These are phyloP conservation scores for Beaufortia kweichowensis DNA, from an alignment of 2,113 vertebrate species.

Conservation along the genomic window DNA sequence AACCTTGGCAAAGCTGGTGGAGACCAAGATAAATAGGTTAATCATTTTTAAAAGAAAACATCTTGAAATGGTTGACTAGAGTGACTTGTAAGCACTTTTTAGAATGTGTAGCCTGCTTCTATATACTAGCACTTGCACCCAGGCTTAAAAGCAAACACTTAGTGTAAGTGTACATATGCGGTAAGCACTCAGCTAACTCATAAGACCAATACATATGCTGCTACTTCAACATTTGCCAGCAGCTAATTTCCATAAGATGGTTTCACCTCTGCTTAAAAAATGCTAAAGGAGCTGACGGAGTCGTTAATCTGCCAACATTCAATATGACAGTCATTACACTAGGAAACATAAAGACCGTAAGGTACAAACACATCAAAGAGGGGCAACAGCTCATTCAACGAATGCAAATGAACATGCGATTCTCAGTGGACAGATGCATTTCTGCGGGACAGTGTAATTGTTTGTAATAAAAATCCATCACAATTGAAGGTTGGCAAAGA, in stretches of 20 bases:
- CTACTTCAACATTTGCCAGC: slow-evolving; percentile 20
- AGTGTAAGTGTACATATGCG: not conserved
- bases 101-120: not conserved
- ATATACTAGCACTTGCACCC: not conserved
- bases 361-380: slow-evolving; percentile 26
- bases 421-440: not conserved
- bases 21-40: too few species aligned
- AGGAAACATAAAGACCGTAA: slow-evolving; percentile 1
- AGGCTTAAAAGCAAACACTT: slow-evolving; percentile 24
- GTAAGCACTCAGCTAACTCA: slow-evolving; percentile 5
- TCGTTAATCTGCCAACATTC: slow-evolving; percentile 10
- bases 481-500: slow-evolving; percentile 7
- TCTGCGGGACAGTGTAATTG: slow-evolving; percentile 19
- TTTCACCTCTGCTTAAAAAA: not conserved
- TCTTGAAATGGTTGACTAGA: not conserved
- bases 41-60: too few species aligned
- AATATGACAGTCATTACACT: slow-evolving; percentile 15
- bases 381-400: slow-evolving; percentile 16
- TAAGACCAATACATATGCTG: not conserved
- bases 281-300: slow-evolving; percentile 24
- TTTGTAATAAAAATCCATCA: slow-evolving; percentile 39
- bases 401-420: slow-evolving; percentile 23
- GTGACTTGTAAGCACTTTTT: not conserved
- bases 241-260: slow-evolving; percentile 22
- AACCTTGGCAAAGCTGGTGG: not conserved